Evolutionary conservation across 2,888 invertebrate genomes (phyloP).

Genomic region (Cantharis nigra): DNA sequence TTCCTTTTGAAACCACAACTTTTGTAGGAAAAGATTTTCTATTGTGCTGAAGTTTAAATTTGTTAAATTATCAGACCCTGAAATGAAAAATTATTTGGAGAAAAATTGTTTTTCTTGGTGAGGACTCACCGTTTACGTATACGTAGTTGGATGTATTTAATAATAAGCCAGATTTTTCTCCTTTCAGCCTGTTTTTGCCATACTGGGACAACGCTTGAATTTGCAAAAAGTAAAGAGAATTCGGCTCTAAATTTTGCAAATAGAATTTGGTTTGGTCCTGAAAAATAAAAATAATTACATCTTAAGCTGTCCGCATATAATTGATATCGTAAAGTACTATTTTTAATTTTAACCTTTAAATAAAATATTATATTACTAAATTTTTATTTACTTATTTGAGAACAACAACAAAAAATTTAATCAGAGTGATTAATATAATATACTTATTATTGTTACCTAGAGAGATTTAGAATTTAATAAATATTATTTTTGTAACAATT

Average conservation of each 20-base stretch:
- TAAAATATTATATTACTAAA: no score
- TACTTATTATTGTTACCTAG: no score
- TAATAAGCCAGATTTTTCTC: slow-evolving; percentile 71
- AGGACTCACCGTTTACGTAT: slow-evolving; percentile 27
- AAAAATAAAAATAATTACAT: slow-evolving; percentile 19
- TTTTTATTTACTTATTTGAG: no score
- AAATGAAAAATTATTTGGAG: background rate
- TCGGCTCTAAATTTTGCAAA: slow-evolving; percentile 67
- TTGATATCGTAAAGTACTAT: no score
- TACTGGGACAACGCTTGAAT: slow-evolving; percentile 75
- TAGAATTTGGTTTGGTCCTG: slow-evolving; percentile 68
- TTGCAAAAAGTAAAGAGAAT: slow-evolving; percentile 78
- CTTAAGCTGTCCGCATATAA: no score
- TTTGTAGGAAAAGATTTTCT: slow-evolving; percentile 48
- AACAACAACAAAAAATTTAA: no score
- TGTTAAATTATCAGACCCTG: slow-evolving; percentile 14
- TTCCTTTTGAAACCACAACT: slow-evolving; percentile 49
- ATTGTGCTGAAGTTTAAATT: slow-evolving; percentile 34
- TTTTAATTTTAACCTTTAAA: no score
- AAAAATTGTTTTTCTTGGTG: background rate
- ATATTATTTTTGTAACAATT: no score
- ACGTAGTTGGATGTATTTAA: slow-evolving; percentile 68
- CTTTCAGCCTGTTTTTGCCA: slow-evolving; percentile 69
- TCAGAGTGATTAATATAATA: no score
- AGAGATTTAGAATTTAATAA: no score